phyloP scores from a whole-genome alignment of 2,888 invertebrate genomes.

The Drosophila neutralis region DNA sequence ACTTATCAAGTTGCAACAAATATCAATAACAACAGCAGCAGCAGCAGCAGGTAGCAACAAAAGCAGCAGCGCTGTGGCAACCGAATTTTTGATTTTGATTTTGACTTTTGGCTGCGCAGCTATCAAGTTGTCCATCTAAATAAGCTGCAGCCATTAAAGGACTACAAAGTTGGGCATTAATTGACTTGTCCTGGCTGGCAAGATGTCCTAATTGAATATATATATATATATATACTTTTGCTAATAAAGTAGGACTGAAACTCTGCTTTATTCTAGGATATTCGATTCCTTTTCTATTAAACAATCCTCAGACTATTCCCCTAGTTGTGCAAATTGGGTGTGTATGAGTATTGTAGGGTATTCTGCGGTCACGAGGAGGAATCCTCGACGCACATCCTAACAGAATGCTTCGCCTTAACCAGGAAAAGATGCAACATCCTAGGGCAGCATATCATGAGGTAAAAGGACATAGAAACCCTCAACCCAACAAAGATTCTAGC shows the following conservation, averaged over 20 bases:
- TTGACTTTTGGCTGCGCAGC: conserved; percentile 8
- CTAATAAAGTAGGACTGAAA: neutral
- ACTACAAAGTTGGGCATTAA: neutral
- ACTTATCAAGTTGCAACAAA: conserved; percentile 61
- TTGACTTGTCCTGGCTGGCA: neutral
- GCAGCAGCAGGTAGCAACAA: conserved; percentile 3
- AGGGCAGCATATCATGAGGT: too few relatives aligned
- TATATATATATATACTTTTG: neutral
- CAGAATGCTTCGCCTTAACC: too few relatives aligned
- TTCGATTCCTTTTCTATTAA: neutral
- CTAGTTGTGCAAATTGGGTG: neutral
- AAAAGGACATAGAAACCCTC: too few relatives aligned
- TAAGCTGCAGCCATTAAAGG: neutral
- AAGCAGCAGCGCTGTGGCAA: conserved; percentile 7
- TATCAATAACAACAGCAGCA: conserved; percentile 30
- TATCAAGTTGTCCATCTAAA: conserved; percentile 9
- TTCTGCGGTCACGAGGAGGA: too few relatives aligned
- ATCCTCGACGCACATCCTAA: too few relatives aligned
- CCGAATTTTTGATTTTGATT: conserved; percentile 31
- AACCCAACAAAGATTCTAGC: too few relatives aligned
- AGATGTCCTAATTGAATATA: neutral
- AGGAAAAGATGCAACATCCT: too few relatives aligned
- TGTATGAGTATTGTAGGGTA: neutral
- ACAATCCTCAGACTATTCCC: neutral
- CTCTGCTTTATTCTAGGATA: neutral